Evolutionary conservation across 2,113 vertebrate species (phyloP).

Genomic region (mouse (Mus musculus)): DNA sequence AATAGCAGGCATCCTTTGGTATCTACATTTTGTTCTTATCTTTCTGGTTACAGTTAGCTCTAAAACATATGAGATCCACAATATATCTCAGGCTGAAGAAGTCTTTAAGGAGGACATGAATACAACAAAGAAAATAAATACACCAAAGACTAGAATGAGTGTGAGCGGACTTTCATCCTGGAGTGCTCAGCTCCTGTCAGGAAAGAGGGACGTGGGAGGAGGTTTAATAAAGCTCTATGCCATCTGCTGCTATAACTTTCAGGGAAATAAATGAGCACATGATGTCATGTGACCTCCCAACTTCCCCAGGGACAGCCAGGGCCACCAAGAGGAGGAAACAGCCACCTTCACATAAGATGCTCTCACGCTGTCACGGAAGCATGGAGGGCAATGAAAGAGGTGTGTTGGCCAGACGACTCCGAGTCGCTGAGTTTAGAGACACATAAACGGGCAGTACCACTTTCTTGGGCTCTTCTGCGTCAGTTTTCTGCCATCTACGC

Average conservation of each 20-base stretch:
- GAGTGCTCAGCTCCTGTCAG: too few species aligned
- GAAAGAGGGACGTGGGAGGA: too few species aligned
- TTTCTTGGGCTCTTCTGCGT: conserved; percentile 26
- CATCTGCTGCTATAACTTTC: too few species aligned
- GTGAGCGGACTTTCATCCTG: not conserved
- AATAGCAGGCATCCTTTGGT: not conserved
- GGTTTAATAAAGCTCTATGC: too few species aligned
- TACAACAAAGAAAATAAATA: conserved; percentile 34
- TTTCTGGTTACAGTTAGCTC: not conserved
- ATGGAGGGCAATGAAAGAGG: not conserved
- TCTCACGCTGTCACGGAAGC: not conserved
- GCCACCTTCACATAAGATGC: not conserved
- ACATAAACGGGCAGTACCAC: not conserved
- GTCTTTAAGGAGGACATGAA: conserved; percentile 53
- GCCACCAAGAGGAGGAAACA: conserved; percentile 26
- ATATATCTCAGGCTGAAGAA: conserved; percentile 41
- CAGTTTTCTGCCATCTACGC: not conserved
- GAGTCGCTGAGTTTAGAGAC: conserved; percentile 17
- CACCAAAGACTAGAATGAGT: conserved; percentile 35
- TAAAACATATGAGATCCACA: conserved; percentile 38
- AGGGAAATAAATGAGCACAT: too few species aligned
- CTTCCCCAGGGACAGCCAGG: not conserved
- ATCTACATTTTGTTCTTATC: conserved; percentile 14
- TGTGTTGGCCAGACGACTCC: not conserved
- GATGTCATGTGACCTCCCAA: not conserved